Conservation (phyloP, 1,140 invertebrate species). For the Melitaea cinxia region DNA sequence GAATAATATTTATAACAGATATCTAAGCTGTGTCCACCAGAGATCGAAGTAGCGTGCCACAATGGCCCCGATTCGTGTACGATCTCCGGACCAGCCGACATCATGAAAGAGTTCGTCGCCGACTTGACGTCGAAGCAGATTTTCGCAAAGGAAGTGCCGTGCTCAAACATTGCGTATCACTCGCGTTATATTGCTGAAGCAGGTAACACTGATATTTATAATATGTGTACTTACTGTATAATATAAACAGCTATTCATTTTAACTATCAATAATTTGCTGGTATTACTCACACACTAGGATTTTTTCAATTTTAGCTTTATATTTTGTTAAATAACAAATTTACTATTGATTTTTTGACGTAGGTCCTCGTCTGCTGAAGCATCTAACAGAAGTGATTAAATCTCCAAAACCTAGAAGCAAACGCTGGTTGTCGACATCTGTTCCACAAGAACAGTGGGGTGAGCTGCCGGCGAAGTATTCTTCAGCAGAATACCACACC, state of each 20-base stretch:
- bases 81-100: constrained; percentile 87
- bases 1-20: background rate
- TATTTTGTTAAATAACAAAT: no score
- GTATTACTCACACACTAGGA: no score
- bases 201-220: background rate
- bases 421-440: constrained; percentile 93
- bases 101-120: constrained; percentile 83
- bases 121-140: constrained; percentile 84
- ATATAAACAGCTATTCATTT: no score
- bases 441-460: constrained; percentile 88
- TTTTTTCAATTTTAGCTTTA: no score
- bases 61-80: constrained; percentile 77
- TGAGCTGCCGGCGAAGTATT: constrained; percentile 83
- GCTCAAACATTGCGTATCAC: constrained; percentile 47
- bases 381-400: constrained; percentile 86
- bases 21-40: constrained; percentile 58
- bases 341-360: constrained; percentile 10
- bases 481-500: constrained; percentile 94
- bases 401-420: constrained; percentile 84
- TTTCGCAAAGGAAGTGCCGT: constrained; percentile 80
- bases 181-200: constrained; percentile 4
- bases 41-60: constrained; percentile 88
- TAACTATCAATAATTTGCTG: no score
- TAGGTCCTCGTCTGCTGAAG: constrained; percentile 84
- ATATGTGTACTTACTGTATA: background rate